phyloP scores from a whole-genome alignment of 2,797 vertebrate genomes.

The Coreius guichenoti region DNA sequence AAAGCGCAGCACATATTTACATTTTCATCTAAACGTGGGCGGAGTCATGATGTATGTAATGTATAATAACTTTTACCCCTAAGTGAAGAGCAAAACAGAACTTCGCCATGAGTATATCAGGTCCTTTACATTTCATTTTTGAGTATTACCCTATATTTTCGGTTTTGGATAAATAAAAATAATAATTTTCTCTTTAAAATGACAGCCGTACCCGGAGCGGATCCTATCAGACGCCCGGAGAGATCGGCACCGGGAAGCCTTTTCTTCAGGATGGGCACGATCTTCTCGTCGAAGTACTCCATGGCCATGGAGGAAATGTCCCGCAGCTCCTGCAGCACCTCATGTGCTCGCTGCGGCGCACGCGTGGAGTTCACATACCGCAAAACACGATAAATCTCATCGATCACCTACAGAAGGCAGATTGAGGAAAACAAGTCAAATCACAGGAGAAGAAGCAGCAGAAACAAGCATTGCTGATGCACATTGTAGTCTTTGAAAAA shows the following conservation, averaged over 20 bases:
- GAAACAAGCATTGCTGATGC: too few species aligned
- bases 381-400: slow-evolving; percentile 97
- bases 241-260: slow-evolving; percentile 95
- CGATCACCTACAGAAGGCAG: slow-evolving; percentile 86
- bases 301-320: slow-evolving; percentile 99
- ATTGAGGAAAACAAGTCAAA: background rate
- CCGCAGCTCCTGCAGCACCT: slow-evolving; percentile 96
- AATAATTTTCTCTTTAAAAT: too few species aligned
- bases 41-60: too few species aligned
- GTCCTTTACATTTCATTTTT: too few species aligned
- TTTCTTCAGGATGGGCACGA: slow-evolving; percentile 97
- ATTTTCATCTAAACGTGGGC: too few species aligned
- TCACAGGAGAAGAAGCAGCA: background rate
- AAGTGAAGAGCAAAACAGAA: too few species aligned
- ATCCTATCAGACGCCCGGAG: slow-evolving; percentile 94
- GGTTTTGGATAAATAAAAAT: background rate
- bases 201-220: slow-evolving; percentile 83
- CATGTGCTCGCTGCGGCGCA: slow-evolving; percentile 95
- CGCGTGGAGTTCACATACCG: slow-evolving; percentile 98
- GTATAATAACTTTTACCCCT: too few species aligned
- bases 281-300: slow-evolving; percentile 99
- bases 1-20: too few species aligned
- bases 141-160: too few species aligned
- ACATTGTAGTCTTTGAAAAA: too few species aligned
- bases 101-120: too few species aligned